Conservation (phyloP, 2,113 vertebrate genomes). For the Nicator chloris region DNA sequence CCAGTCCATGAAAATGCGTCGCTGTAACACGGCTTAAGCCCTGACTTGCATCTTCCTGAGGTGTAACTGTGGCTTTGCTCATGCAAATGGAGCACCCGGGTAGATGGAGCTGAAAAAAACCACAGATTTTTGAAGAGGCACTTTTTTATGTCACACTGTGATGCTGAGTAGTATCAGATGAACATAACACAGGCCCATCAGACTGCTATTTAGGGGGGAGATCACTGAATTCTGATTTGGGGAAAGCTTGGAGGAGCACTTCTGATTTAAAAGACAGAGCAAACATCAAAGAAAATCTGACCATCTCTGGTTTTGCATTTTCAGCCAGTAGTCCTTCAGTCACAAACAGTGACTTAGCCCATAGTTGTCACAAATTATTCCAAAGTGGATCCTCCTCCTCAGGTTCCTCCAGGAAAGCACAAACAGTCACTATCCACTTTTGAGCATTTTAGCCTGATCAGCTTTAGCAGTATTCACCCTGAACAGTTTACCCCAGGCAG, state of each 20-base stretch:
- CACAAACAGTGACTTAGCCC: not conserved
- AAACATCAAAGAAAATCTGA: not conserved
- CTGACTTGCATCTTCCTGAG: not conserved
- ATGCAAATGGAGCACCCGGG: not conserved
- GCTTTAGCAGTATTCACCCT: not conserved
- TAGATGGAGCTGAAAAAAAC: not conserved
- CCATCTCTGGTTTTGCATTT: not conserved
- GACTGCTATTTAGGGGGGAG: fast-evolving
- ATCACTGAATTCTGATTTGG: not conserved
- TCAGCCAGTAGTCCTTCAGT: not conserved
- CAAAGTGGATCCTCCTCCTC: not conserved
- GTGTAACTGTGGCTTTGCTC: not conserved
- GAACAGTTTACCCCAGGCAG: not conserved
- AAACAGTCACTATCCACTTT: not conserved
- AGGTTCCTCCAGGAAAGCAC: not conserved
- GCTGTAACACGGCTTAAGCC: not conserved
- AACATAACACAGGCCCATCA: not conserved
- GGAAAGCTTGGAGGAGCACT: not conserved
- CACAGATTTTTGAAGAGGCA: not conserved
- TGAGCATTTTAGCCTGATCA: not conserved
- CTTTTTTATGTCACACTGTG: not conserved
- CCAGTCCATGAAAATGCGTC: not conserved
- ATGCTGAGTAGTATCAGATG: not conserved
- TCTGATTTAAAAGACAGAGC: not conserved
- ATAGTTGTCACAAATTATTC: not conserved